These are phyloP conservation scores for Lepidocyrtoides sp. DNA, from an alignment of 2,888 invertebrate genomes.

Conservation along the genomic window DNA sequence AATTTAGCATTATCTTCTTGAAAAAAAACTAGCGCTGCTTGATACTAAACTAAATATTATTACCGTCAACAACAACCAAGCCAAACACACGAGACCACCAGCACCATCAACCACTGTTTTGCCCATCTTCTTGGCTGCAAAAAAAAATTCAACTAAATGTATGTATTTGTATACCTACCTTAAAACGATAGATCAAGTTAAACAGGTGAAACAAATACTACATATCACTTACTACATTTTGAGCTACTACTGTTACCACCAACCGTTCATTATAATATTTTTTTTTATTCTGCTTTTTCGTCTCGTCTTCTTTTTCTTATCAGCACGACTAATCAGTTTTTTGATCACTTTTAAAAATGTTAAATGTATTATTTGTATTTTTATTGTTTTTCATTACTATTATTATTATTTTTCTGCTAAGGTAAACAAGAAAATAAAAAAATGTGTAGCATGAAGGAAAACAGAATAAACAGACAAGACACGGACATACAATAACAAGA, in stretches of 20 bases:
- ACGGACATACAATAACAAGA: background rate
- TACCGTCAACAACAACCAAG: background rate
- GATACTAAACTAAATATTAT: conserved; percentile 13
- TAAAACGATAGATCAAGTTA: background rate
- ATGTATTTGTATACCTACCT: too few species aligned
- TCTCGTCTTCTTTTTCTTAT: conserved; percentile 44
- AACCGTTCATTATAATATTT: conserved; percentile 55
- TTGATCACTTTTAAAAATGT: conserved; percentile 47
- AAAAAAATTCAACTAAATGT: background rate
- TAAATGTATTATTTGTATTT: conserved; percentile 60
- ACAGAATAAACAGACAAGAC: background rate
- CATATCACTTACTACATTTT: background rate
- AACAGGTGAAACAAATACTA: conserved; percentile 21
- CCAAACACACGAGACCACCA: conserved; percentile 22
- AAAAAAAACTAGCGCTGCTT: conserved; percentile 40
- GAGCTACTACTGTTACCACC: conserved; percentile 23
- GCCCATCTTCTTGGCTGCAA: background rate
- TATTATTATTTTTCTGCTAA: conserved; percentile 43
- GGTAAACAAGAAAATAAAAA: conserved; percentile 30
- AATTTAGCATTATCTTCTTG: conserved; percentile 33
- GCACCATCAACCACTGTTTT: background rate
- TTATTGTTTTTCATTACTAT: conserved; percentile 57
- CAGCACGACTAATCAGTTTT: conserved; percentile 48
- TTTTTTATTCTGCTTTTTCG: background rate
- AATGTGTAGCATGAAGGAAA: background rate